These are phyloP conservation scores for Embiotoca jacksoni DNA, from an alignment of 2,113 vertebrate genomes.

Conservation along the genomic window DNA sequence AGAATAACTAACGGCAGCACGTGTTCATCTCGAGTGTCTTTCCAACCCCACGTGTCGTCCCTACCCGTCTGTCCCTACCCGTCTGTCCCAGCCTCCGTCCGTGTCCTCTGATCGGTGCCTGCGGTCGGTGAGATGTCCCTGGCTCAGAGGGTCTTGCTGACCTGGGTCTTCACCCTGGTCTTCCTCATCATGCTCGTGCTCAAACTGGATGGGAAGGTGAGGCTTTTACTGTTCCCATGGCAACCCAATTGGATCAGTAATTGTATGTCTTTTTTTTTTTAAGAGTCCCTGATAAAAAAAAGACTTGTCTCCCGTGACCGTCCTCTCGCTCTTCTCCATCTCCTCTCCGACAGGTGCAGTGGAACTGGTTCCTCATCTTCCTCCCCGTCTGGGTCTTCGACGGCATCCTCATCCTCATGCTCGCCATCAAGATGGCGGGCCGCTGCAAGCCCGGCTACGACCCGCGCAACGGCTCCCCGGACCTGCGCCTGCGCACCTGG, in stretches of 20 bases:
- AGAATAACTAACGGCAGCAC: no score
- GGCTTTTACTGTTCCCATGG: background rate
- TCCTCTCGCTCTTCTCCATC: background rate
- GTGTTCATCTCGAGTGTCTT: background rate
- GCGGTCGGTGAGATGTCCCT: conserved; percentile 92
- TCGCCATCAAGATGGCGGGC: conserved; percentile 94
- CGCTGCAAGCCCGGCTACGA: conserved; percentile 93
- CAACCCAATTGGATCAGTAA: background rate
- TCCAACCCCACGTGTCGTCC: background rate
- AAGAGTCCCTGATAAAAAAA: no score
- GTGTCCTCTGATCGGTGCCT: conserved; percentile 21
- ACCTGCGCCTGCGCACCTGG: conserved; percentile 92
- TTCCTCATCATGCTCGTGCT: conserved; percentile 96
- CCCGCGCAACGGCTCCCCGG: conserved; percentile 90
- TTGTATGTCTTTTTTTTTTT: no score
- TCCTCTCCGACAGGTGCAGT: conserved; percentile 83
- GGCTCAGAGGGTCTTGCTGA: conserved; percentile 94
- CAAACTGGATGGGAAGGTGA: conserved; percentile 92
- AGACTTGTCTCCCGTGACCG: no score
- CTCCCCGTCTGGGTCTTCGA: conserved; percentile 97
- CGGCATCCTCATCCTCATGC: conserved; percentile 92
- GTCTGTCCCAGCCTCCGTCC: background rate
- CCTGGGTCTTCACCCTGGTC: conserved; percentile 94
- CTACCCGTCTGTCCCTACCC: background rate
- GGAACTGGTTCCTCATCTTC: conserved; percentile 98